A percentile compares a stretch with the other conserved stretches of the same genome.
Conservation (phyloP, 2,888 invertebrate genomes). For the Drosophila melanocephala region DNA sequence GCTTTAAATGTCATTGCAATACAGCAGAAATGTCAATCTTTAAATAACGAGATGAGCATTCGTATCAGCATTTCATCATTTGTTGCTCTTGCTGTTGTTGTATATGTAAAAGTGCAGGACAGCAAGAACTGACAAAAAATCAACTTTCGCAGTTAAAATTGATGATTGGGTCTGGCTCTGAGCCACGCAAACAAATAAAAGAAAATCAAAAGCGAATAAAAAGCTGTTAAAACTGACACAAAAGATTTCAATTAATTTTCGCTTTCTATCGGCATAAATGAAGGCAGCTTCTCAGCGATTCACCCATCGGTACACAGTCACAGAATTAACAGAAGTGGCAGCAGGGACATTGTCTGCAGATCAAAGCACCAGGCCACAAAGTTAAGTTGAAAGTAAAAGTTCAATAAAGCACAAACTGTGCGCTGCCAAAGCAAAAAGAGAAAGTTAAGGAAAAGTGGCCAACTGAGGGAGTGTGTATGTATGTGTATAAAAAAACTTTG, state of each 20-base stretch:
- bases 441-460: background rate
- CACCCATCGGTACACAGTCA: slow-evolving; percentile 47
- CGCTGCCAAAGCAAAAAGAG: slow-evolving; percentile 20
- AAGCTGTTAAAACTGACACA: slow-evolving; percentile 32
- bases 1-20: slow-evolving; percentile 76
- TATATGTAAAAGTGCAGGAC: slow-evolving; percentile 41
- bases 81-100: slow-evolving; percentile 1
- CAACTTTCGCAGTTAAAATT: slow-evolving; percentile 66
- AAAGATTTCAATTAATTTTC: slow-evolving; percentile 78
- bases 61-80: slow-evolving; percentile 60
- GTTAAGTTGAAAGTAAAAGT: slow-evolving; percentile 81
- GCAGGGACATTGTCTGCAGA: slow-evolving; percentile 32
- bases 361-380: slow-evolving; percentile 66
- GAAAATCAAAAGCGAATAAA: slow-evolving; percentile 22
- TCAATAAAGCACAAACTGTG: slow-evolving; percentile 73
- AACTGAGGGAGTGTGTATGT: background rate
- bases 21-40: slow-evolving; percentile 60
- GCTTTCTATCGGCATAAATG: slow-evolving; percentile 62
- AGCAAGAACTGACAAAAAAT: slow-evolving; percentile 33
- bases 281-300: slow-evolving; percentile 19
- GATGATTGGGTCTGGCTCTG: slow-evolving; percentile 64
- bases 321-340: slow-evolving; percentile 49
- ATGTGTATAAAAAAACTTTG: slow-evolving; percentile 57
- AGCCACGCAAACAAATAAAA: slow-evolving; percentile 26
- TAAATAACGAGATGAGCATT: slow-evolving; percentile 58